Conservation (phyloP, 2,797 vertebrate species). For the Pyrocephalus nanus region DNA sequence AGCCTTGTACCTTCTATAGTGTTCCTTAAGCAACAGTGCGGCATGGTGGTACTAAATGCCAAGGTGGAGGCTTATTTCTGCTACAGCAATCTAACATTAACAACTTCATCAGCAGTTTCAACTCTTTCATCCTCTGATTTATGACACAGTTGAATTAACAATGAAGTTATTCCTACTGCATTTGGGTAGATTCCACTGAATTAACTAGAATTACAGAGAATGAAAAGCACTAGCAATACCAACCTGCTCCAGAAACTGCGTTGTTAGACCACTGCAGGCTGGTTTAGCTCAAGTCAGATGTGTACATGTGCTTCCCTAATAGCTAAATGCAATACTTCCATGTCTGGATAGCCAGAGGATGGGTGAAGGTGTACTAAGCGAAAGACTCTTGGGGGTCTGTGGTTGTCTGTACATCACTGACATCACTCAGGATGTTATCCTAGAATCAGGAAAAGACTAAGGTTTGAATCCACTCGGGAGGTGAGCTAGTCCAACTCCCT, state of each 20-base stretch:
- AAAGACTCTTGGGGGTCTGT: neutral
- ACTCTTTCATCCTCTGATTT: neutral
- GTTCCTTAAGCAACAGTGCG: rapidly evolving
- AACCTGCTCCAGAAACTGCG: neutral
- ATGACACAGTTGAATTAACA: neutral
- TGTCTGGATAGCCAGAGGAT: neutral
- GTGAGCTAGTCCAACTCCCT: neutral
- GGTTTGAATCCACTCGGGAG: neutral
- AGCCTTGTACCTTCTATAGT: neutral
- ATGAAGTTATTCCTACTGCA: neutral
- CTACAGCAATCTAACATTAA: neutral
- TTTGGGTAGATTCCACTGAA: neutral
- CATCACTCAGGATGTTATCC: neutral
- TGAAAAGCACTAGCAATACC: neutral
- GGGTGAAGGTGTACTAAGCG: neutral
- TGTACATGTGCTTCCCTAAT: neutral
- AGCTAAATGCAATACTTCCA: neutral
- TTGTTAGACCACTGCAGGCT: neutral
- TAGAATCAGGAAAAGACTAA: neutral
- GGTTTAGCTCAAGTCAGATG: neutral
- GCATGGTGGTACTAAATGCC: neutral
- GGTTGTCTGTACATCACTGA: neutral
- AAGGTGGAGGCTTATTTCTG: neutral
- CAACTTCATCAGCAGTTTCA: neutral
- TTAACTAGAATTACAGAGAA: neutral